Evolutionary conservation across 1,140 invertebrate species (phyloP).

Genomic region (Watersipora subatra): DNA sequence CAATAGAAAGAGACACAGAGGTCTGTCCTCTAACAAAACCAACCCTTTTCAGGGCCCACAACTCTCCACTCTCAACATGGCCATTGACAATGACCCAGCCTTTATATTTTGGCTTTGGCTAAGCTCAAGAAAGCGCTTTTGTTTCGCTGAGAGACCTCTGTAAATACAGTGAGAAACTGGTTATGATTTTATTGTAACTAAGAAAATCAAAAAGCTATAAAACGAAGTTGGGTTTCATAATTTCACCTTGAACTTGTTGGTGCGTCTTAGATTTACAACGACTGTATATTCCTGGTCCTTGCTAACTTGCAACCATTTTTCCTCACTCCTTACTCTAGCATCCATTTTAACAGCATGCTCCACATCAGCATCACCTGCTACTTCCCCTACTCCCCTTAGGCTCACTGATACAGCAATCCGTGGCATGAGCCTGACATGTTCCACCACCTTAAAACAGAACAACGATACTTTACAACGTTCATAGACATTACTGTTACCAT

Average conservation of each 20-base stretch:
- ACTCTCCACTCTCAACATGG: conserved; percentile 51
- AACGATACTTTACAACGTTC: too few species aligned
- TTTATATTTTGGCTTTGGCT: conserved; percentile 83
- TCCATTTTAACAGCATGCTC: neutral
- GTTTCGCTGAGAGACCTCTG: conserved; percentile 23
- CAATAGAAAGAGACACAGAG: conserved; percentile 50
- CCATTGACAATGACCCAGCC: conserved; percentile 86
- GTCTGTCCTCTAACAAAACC: conserved; percentile 21
- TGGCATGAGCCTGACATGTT: neutral
- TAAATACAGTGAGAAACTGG: too few species aligned
- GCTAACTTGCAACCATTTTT: conserved; percentile 49
- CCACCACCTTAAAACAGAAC: too few species aligned
- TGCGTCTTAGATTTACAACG: conserved; percentile 38
- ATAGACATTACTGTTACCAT: too few species aligned
- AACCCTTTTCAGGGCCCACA: conserved; percentile 74
- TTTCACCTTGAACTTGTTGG: conserved; percentile 33
- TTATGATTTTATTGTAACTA: too few species aligned
- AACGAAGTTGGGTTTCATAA: too few species aligned
- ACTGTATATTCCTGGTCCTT: conserved; percentile 60
- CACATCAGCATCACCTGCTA: neutral
- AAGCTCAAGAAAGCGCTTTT: conserved; percentile 62
- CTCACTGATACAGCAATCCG: neutral
- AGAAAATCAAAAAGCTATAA: too few species aligned
- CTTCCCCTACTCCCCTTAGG: neutral
- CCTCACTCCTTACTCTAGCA: conserved; percentile 9